A percentile compares a stretch with the other conserved stretches of the same genome.
Conservation (phyloP, 1,140 invertebrate genomes). For the Drosophila murphyi region DNA sequence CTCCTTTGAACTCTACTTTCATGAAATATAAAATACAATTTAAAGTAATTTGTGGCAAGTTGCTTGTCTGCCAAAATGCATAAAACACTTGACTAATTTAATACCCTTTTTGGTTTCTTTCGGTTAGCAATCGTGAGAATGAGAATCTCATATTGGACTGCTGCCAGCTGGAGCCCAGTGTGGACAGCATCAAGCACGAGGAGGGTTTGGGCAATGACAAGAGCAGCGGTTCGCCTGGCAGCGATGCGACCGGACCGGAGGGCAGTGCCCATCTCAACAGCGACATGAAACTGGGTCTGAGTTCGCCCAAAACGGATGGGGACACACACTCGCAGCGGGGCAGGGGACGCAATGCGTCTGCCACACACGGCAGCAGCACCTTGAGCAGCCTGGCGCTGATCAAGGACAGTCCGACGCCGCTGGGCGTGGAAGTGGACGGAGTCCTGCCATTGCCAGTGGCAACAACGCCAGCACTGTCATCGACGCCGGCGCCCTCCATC, state of each 20-base stretch:
- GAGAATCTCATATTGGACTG: constrained; percentile 96
- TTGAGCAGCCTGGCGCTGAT: constrained; percentile 65
- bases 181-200: constrained; percentile 91
- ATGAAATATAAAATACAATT: too few species aligned
- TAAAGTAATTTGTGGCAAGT: too few species aligned
- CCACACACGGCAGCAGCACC: constrained; percentile 52
- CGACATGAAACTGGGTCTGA: constrained; percentile 58
- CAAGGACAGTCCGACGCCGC: constrained; percentile 70
- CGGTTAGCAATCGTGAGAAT: constrained; percentile 92
- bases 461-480: constrained; percentile 52
- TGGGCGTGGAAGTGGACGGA: constrained; percentile 63
- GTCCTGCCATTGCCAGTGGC: constrained; percentile 67
- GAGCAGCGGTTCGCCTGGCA: constrained; percentile 93
- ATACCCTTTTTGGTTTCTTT: not conserved
- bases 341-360: constrained; percentile 54
- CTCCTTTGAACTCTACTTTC: too few species aligned
- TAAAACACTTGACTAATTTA: not conserved
- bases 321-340: constrained; percentile 71
- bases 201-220: constrained; percentile 90
- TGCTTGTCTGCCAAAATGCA: too few species aligned
- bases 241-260: constrained; percentile 87
- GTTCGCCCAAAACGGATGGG: constrained; percentile 69
- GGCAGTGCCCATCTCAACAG: constrained; percentile 54
- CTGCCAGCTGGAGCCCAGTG: constrained; percentile 94
- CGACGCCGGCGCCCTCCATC: constrained; percentile 52